These are phyloP conservation scores for Macrochelys suwanniensis DNA, from an alignment of 2,797 vertebrate genomes.

Conservation along the genomic window DNA sequence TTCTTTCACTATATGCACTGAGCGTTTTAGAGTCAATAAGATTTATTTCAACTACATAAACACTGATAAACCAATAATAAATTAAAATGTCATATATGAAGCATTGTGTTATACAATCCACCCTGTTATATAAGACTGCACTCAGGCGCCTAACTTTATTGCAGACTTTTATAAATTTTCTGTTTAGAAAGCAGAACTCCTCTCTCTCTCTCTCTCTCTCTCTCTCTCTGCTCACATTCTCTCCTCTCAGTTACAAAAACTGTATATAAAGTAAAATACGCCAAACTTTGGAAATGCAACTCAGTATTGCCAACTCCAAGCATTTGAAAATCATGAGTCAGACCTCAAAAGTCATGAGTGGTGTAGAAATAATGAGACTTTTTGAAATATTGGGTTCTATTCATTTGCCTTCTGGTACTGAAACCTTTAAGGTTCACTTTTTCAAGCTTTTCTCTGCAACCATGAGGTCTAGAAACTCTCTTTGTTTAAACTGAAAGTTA, in stretches of 20 bases:
- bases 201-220: background rate
- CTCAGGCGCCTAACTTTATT: background rate
- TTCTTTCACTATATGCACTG: too few relatives aligned
- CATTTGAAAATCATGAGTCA: background rate
- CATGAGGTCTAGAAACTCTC: slow-evolving; percentile 7
- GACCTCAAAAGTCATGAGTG: background rate
- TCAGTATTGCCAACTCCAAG: background rate
- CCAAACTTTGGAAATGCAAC: background rate
- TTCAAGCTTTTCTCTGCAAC: background rate
- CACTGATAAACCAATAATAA: background rate
- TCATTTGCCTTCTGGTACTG: too few relatives aligned
- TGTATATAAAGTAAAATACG: background rate
- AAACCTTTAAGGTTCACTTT: too few relatives aligned
- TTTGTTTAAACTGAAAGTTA: background rate
- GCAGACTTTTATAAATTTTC: too few relatives aligned
- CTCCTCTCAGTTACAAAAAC: background rate
- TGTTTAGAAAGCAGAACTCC: too few relatives aligned
- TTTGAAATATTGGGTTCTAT: too few relatives aligned
- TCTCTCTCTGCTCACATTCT: background rate
- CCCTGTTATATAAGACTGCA: background rate
- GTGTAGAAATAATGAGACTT: background rate
- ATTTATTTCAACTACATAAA: background rate
- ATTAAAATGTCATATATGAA: background rate
- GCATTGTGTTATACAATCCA: background rate
- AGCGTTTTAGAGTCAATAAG: background rate